Base-by-base conservation (phyloP, 1,140 invertebrate species). In the Drosophila fuyamai region DNA sequence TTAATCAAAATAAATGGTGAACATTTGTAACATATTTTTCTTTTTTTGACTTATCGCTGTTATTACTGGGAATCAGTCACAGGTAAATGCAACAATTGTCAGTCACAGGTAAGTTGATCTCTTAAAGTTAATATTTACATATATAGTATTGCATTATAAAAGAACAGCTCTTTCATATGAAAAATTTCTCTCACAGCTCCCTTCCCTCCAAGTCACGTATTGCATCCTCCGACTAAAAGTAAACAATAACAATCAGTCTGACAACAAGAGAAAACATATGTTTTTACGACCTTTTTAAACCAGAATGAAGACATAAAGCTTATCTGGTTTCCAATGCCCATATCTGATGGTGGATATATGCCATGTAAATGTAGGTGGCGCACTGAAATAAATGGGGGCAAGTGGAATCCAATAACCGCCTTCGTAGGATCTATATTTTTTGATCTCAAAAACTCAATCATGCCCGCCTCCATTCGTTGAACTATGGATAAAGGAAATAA, bases 351-450 rank as follows among this genome's bases (percentile, higher is more conserved):
- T 1, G 97, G 97, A 4, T 95, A 95, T 62, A 99, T 98, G 0
- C 96, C 94, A 81, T 99, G 98, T 10, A 99, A 92, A 93, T 98
- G 98, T 4, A 98, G 93, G 93, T 99, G 98, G 51, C 93, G 92
- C 0, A 98, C 94, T 13, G 95, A 95, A 55, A 96, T 95, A 92
- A 98, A 98, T 3, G 98, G 98, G 14, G 98, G 97, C 95, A 97
- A 97, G 90, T 98, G 97, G 91, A 98, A 98, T 0, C 98, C 98
- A 57, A 97, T 94, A 53, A 96, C 94, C 6, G 93, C 93, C 79
- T 95, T 94, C 5, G 92, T 82, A 4, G 93, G 43, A 66, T 95
- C 91, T 9, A 95, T 91, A 43, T 92, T 93, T 74, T 95, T 93
- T 43, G 83, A 75, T 43, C 9, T 68, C 0, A 85, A 66, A 29